Evolutionary conservation across 2,113 vertebrate species (phyloP).

Genomic region (Pipa parva): DNA sequence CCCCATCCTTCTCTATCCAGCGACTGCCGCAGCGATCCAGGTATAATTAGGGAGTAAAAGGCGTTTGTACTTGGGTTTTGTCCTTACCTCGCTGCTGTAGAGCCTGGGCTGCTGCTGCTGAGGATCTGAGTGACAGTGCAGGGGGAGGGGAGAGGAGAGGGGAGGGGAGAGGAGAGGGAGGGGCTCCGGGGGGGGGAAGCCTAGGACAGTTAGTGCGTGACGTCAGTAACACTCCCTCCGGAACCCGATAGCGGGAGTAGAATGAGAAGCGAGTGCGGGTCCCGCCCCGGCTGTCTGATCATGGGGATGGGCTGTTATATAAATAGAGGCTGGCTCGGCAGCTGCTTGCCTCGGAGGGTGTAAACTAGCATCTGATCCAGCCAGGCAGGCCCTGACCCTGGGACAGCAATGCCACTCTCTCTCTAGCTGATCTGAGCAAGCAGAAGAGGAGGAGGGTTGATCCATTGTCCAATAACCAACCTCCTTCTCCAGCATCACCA

Average conservation of each 20-base stretch:
- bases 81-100: constrained; percentile 10
- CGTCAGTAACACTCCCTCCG: constrained; percentile 12
- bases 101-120: constrained; percentile 4
- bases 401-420: no score
- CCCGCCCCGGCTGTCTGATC: no score
- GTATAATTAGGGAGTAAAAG: neutral
- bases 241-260: neutral
- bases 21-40: neutral
- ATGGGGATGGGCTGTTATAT: no score
- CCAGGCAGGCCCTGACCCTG: no score
- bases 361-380: no score
- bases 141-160: neutral
- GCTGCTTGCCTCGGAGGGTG: no score
- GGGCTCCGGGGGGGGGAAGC: neutral
- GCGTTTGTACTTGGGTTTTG: neutral
- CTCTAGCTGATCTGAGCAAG: no score
- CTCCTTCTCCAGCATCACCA: no score
- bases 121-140: constrained; percentile 20
- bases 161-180: neutral
- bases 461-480: no score
- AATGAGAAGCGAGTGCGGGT: no score
- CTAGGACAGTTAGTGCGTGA: neutral
- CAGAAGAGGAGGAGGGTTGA: no score
- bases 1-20: neutral
- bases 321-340: no score